These are phyloP conservation scores for Tetrao urogallus DNA, from an alignment of 2,113 vertebrate genomes.

Conservation along the genomic window DNA sequence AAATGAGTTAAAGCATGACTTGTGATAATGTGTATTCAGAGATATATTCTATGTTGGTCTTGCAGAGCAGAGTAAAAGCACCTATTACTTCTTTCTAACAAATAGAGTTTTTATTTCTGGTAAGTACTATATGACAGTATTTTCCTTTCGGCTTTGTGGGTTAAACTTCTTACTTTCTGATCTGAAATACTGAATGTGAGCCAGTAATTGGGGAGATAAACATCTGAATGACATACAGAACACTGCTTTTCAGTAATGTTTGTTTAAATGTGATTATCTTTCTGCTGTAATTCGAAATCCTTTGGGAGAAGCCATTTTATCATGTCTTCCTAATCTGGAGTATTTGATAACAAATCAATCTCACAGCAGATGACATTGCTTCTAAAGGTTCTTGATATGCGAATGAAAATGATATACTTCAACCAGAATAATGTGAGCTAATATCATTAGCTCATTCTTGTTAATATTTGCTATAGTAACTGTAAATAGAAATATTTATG, in stretches of 20 bases:
- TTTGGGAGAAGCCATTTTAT: background rate
- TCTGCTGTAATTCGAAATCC: background rate
- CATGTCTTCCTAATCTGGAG: background rate
- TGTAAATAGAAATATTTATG: background rate
- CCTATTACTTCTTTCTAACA: background rate
- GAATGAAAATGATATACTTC: background rate
- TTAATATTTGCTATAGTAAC: background rate
- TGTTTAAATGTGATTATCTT: background rate
- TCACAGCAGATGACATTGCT: background rate
- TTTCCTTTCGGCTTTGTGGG: background rate
- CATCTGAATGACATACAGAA: background rate
- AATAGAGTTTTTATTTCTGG: slow-evolving; percentile 1
- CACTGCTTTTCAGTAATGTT: background rate
- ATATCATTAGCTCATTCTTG: background rate
- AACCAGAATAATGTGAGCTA: background rate
- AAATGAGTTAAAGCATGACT: background rate
- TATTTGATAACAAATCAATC: background rate
- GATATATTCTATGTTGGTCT: background rate
- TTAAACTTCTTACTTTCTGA: background rate
- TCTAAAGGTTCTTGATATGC: background rate
- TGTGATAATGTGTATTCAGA: background rate
- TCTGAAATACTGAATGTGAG: background rate
- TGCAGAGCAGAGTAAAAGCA: background rate
- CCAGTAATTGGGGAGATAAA: background rate
- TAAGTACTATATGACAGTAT: background rate